Base-by-base conservation (phyloP, 1,140 invertebrate genomes). In the Bactericera cockerelli region DNA sequence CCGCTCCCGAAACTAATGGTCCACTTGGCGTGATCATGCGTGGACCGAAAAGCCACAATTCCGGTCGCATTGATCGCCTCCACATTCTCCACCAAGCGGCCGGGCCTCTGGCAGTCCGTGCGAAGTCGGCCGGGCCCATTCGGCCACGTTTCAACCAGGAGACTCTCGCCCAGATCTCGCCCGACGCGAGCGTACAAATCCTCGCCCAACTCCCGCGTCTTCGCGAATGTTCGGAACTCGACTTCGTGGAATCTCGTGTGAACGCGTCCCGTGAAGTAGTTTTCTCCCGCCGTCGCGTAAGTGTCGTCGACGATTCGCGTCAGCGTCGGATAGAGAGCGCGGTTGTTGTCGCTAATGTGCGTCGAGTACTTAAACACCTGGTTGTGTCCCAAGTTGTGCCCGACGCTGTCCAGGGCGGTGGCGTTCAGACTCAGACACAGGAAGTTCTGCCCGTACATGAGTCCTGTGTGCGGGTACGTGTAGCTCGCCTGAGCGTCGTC, bases 1-100 rank as follows among this genome's bases (percentile, higher is more conserved):
- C 13, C 28, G 28, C 19, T 49, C 19, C 22, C 22, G 19, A 49
- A 49, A n/a, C 22, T 77, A 2, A 93, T 80, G 0, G 87, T 85
- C 91, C 91, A 95, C 72, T 97, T 97, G 0, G 90, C 89, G 72
- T 96, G 93, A 72, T 96, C 92, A 42, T 79, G 76, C 22, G 80
- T 78, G 1, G 83, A n/a, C 76, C 77, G 67, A 91, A 93, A 74
- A 69, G 53, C 83, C 74, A 57, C 78, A 71, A 1, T n/a, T 6
- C 22, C 42, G n/a, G n/a, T 6, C 22, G 60, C 26, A 55, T 21
- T 42, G 36, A 60, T n/a, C 19, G 54, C 42, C 26, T 28, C 28
- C 14, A 39, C 26, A 59, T 39, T 49, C 16, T 39, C 22, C 26
- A 38, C 21, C 38, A 16, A 6, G 10, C 49, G 31, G 24, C n/a